phyloP scores from a whole-genome alignment of 1,140 invertebrate species.

The Dinothrombium tinctorium region DNA sequence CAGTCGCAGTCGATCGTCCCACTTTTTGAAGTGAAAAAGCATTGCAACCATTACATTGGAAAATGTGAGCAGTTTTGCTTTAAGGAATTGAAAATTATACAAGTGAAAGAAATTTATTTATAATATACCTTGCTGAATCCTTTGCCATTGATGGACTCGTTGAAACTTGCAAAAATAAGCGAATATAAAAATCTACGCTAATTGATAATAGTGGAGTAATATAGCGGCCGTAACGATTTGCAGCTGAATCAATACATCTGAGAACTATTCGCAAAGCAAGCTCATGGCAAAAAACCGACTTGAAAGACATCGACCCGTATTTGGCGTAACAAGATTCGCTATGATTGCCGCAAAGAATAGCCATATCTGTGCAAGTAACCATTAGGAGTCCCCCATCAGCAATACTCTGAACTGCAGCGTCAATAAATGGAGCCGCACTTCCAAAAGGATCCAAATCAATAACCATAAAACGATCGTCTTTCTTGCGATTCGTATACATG shows the following conservation, averaged over 20 bases:
- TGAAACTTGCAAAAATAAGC: constrained; percentile 70
- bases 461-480: constrained; percentile 48
- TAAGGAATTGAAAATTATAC: constrained; percentile 15
- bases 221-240: constrained; percentile 73
- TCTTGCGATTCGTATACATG: constrained; percentile 49
- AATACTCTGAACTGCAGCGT: constrained; percentile 49
- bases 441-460: constrained; percentile 97
- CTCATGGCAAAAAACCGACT: constrained; percentile 78
- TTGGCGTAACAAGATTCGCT: constrained; percentile 81
- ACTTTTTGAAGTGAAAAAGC: constrained; percentile 47
- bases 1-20: too few relatives aligned
- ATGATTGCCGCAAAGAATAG: constrained; percentile 78
- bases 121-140: constrained; percentile 38
- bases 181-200: constrained; percentile 88
- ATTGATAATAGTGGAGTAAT: constrained; percentile 72
- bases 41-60: constrained; percentile 69
- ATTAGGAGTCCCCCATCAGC: constrained; percentile 36
- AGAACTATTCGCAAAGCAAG: constrained; percentile 79
- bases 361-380: constrained; percentile 94
- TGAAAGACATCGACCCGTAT: constrained; percentile 74
- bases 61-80: constrained; percentile 58
- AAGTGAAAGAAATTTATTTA: constrained; percentile 2
- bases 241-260: constrained; percentile 66
- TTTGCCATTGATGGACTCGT: constrained; percentile 59
- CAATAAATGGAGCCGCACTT: constrained; percentile 72